Base-by-base conservation (phyloP, 2,797 vertebrate species). In the Kryptopterus vitreolus region DNA sequence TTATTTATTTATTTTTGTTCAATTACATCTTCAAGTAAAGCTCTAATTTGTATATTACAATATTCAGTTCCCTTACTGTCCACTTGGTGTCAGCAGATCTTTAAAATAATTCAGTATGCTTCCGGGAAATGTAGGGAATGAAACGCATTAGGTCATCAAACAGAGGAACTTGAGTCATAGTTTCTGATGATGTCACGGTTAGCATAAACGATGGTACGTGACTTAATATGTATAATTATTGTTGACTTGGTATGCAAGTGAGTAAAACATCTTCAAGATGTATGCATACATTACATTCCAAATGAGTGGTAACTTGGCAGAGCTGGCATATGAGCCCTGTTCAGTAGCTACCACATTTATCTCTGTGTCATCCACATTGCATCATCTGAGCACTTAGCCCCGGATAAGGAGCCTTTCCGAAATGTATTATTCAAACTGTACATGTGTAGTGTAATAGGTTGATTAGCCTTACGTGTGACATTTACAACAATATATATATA, bases 21-120 rank as follows among this genome's bases (percentile, higher is more conserved):
- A 69, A 29, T 46, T 68, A 65, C 10, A 38, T 9, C 33, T 65
- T 4, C 29, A 20, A 7, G 18, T 18, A 65, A 2, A 24, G 63
- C 24, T 66, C 13, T 11, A 66, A 35, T 24, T 43, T 13, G 38
- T 13, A 35, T 16, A 20, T 16, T 26, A 31, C 33, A 53, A 55
- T n/a, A 29, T 55, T 29, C 33, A 73, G 22, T 55, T 31, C 35
- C 3, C 22, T 7, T 57, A 38, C 24, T 73, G 53, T 38, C 70
- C 70, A 73, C 70, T 73, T 57, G 33, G 53, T 57, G 70, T 16
- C 70, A 57, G 31, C 33, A 73, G 70, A 38, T 24, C 53, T 8
- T 38, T 57, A 22, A n/a, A 16, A 57, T 24, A 3, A 8, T 53
- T 71, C 31, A 22, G 38, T 43, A 68, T 18, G 29, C 18, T 10